These are phyloP conservation scores for Sebastes glaucus DNA, from an alignment of 2,797 vertebrate genomes.

Conservation along the genomic window DNA sequence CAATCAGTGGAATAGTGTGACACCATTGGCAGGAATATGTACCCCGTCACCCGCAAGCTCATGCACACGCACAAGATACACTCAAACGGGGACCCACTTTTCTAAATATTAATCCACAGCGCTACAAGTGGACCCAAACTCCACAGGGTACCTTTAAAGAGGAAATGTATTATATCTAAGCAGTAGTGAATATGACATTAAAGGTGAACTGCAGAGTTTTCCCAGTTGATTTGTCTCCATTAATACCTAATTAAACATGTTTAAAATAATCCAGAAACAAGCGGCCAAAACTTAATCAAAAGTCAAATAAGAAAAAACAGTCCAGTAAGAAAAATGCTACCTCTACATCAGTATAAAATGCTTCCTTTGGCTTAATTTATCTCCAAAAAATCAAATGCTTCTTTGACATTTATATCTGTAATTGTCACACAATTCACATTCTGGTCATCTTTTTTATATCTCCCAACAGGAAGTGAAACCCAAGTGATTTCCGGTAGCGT, in stretches of 20 bases:
- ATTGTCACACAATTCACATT: background rate
- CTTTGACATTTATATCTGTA: background rate
- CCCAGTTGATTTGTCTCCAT: background rate
- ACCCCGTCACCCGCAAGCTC: background rate
- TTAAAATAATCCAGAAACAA: background rate
- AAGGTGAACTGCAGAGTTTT: conserved; percentile 4
- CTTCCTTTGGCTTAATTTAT: background rate
- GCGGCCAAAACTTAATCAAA: background rate
- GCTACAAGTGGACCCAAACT: background rate
- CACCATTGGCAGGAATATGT: background rate
- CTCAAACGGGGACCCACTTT: background rate
- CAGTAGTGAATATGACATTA: background rate
- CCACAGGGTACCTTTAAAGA: background rate
- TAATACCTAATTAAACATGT: background rate
- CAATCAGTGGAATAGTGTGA: background rate
- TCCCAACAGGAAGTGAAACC: no score
- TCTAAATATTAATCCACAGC: background rate
- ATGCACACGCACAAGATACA: background rate
- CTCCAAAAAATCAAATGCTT: background rate
- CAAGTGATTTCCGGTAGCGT: no score
- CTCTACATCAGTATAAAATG: background rate
- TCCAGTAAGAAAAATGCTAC: background rate
- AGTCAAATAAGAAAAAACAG: background rate
- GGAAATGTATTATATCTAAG: background rate
- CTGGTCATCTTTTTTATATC: background rate